phyloP scores from a whole-genome alignment of 1,140 invertebrate species.

The Listronotus bonariensis region DNA sequence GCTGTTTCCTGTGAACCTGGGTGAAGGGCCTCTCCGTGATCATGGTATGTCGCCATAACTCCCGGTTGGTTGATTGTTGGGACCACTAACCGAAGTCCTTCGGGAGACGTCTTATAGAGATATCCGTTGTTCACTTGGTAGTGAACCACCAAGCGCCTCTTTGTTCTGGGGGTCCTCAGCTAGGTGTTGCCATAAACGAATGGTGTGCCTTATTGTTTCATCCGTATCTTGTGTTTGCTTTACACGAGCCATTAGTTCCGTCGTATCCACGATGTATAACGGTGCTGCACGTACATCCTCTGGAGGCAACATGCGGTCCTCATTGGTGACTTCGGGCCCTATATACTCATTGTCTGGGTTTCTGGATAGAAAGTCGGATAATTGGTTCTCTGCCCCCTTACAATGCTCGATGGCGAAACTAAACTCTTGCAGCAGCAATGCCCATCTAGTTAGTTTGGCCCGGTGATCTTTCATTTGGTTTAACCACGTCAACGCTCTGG shows the following conservation, averaged over 20 bases:
- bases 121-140: too few species aligned
- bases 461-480: slow-evolving; percentile 34
- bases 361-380: slow-evolving; percentile 17
- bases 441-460: slow-evolving; percentile 47
- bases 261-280: too few species aligned
- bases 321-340: too few species aligned
- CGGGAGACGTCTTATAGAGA: too few species aligned
- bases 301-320: too few species aligned
- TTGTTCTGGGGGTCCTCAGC: background rate
- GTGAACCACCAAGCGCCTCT: too few species aligned
- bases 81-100: too few species aligned
- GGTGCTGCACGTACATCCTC: too few species aligned
- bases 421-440: slow-evolving; percentile 43
- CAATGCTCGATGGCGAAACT: slow-evolving; percentile 38
- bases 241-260: too few species aligned
- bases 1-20: background rate
- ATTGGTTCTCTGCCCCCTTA: slow-evolving; percentile 40
- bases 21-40: background rate
- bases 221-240: background rate
- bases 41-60: background rate
- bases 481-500: slow-evolving; percentile 42
- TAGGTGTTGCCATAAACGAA: background rate
- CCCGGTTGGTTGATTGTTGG: too few species aligned
- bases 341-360: too few species aligned
- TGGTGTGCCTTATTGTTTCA: background rate